Evolutionary conservation across 2,113 vertebrate species (phyloP).

Genomic region (Campylomormyrus tamandua): DNA sequence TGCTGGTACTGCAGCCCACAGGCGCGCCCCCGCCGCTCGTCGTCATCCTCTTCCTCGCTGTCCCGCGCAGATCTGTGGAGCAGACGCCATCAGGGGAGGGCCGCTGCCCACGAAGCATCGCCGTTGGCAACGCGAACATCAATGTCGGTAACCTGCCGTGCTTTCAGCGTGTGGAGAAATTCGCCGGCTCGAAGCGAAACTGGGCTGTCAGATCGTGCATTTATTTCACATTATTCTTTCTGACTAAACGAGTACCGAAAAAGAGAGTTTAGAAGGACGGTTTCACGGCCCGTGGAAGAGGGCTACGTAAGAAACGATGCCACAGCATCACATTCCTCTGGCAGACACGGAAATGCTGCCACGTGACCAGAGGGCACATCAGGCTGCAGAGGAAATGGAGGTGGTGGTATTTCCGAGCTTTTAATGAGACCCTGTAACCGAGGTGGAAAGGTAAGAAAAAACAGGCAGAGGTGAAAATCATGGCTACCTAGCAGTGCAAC

Average conservation of each 20-base stretch:
- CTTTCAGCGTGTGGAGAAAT: not conserved
- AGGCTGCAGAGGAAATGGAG: constrained; percentile 2
- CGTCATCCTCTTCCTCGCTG: constrained; percentile 92
- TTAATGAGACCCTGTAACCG: constrained; percentile 13
- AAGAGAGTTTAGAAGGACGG: not conserved
- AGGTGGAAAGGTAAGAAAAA: not conserved
- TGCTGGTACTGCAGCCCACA: constrained; percentile 89
- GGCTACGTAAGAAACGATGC: not conserved
- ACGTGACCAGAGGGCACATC: not conserved
- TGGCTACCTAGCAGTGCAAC: not conserved
- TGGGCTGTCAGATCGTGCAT: not conserved
- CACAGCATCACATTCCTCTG: not conserved
- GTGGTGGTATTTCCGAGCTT: constrained; percentile 4
- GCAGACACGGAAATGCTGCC: not conserved
- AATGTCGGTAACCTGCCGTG: not conserved
- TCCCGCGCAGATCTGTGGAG: constrained; percentile 69
- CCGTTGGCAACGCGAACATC: not conserved
- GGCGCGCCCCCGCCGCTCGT: constrained; percentile 73
- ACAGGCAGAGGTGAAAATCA: constrained; percentile 11
- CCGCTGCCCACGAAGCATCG: no score
- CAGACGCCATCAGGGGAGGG: not conserved
- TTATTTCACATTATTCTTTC: not conserved
- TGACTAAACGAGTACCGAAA: not conserved
- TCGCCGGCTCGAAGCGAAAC: not conserved
- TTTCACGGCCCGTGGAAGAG: not conserved